Base-by-base conservation (phyloP, 2,113 vertebrate genomes). In the Chrysochloris asiatica region DNA sequence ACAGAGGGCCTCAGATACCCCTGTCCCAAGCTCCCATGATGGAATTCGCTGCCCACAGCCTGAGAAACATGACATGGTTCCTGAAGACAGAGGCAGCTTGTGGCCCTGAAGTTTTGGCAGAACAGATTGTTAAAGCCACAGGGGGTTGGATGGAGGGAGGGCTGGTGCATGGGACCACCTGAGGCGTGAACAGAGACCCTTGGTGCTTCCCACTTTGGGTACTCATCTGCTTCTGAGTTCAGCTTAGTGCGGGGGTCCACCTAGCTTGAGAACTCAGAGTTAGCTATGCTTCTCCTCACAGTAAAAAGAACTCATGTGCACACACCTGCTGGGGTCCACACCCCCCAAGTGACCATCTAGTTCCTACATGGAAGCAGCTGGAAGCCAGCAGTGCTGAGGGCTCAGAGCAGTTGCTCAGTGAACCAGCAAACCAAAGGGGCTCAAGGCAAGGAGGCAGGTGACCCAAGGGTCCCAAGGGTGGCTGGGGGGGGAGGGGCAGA, bases 21-120 rank as follows among this genome's bases (percentile, higher is more conserved):
- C 2, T 11, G n/a, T 11, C 59, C 10, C 12, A 30, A 63, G 30
- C 59, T 63, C 28, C 11, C 59, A 63, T 63, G 48, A n/a, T 24
- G 52, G 38, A 30, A 17, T 26, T 24, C 7, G 4, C 8, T 38
- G 11, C 33, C 63, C 48, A 63, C 3, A 5, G 14, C 3, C 28
- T 16, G 8, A 36, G 67, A 22, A n/a, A 22, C 33, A 24, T 3
- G 4, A 16, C 1, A 0, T 4, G 0, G 48, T 93, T 83, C 95
- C 76, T 88, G 86, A 92, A 48, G 83, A 91, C 48, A 30, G 71
- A 88, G 73, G 91, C 69, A 14, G 65, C 80, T 73, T 0, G 36
- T 0, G 36, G 72, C 0, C 26, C 86, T 43, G 81, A 72, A 78
- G 77, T 67, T 96, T 97, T 78, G 89, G 97, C 36, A 65, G 90